phyloP scores from a whole-genome alignment of 92 coral and sea anemone genomes.

The Palythoa heliodiscus region DNA sequence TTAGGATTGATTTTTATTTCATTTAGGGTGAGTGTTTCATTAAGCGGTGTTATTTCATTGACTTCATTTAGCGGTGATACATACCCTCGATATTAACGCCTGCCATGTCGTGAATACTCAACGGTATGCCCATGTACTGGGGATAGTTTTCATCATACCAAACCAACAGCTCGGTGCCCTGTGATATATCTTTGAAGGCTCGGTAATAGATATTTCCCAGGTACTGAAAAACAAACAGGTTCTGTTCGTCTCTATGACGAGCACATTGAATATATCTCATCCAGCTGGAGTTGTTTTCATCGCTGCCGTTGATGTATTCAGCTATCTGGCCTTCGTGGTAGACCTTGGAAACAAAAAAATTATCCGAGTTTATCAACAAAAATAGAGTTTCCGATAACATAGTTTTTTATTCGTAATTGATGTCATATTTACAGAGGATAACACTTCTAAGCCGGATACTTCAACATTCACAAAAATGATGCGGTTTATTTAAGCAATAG shows the following conservation, averaged over 20 bases:
- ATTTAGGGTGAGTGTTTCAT: background rate
- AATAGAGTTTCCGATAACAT: no score
- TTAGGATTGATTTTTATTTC: background rate
- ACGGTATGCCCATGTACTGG: constrained; percentile 91
- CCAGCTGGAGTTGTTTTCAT: constrained; percentile 89
- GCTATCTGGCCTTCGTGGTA: constrained; percentile 72
- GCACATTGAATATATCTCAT: constrained; percentile 97
- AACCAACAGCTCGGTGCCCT: constrained; percentile 87
- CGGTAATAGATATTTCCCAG: constrained; percentile 86
- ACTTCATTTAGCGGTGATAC: background rate
- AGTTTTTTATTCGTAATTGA: no score
- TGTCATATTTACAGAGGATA: no score
- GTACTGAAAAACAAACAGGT: constrained; percentile 91
- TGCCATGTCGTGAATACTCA: constrained; percentile 60
- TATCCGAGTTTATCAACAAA: background rate
- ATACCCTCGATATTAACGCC: constrained; percentile 43
- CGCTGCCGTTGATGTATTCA: constrained; percentile 86
- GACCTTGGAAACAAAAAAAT: constrained; percentile 36
- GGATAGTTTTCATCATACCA: constrained; percentile 93
- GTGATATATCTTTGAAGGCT: constrained; percentile 86
- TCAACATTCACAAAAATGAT: no score
- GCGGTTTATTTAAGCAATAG: no score
- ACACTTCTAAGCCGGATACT: no score
- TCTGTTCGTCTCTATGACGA: constrained; percentile 84
- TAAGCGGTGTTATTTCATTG: background rate